Percentiles rank a stretch among this genome's conserved stretches.
Evolutionary conservation across 2,113 vertebrate genomes (phyloP).

Genomic region (Potamarius usumacintae): DNA sequence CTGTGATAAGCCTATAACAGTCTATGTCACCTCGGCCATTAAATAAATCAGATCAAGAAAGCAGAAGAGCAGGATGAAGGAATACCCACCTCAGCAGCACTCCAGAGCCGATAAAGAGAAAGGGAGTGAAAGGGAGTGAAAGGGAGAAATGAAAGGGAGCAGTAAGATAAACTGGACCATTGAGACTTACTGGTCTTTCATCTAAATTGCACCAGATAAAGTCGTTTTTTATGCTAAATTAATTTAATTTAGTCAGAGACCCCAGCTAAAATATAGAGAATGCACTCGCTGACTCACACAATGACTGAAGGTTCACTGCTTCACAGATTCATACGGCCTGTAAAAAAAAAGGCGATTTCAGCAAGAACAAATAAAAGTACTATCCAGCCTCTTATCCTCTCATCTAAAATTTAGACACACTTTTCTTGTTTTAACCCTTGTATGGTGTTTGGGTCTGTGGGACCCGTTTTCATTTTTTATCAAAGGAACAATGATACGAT

Average conservation of each 20-base stretch:
- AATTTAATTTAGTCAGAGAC: constrained; percentile 24
- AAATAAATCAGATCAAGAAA: constrained; percentile 55
- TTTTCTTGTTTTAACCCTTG: background rate
- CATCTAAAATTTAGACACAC: background rate
- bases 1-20: constrained; percentile 56
- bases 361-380: background rate
- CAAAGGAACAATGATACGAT: too few species aligned
- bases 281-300: background rate
- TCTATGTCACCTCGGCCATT: constrained; percentile 37
- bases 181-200: constrained; percentile 29
- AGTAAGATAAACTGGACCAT: constrained; percentile 21
- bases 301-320: constrained; percentile 15
- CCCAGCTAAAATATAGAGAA: constrained; percentile 13
- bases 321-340: constrained; percentile 7
- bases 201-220: constrained; percentile 2
- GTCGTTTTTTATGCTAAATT: constrained; percentile 22
- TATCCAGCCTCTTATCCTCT: background rate
- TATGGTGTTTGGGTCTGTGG: too few species aligned
- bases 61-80: constrained; percentile 6
- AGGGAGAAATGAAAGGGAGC: constrained; percentile 23
- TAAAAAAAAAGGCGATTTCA: constrained; percentile 7
- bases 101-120: background rate
- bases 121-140: background rate
- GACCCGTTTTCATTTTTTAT: too few species aligned
- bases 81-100: background rate